Conservation (phyloP, 1,140 invertebrate species). For the Augochlora pura region DNA sequence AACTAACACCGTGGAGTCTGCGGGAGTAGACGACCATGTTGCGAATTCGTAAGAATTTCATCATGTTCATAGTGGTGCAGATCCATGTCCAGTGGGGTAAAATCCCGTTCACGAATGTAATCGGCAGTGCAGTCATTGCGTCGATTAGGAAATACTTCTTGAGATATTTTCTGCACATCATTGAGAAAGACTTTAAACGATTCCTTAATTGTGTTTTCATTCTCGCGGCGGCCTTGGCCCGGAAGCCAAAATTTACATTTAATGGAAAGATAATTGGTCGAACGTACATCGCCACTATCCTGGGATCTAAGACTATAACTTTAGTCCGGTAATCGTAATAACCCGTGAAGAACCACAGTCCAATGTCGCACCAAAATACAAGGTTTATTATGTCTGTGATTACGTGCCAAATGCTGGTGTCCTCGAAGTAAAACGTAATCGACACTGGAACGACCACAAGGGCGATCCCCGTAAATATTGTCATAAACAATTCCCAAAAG, state of each 20-base stretch:
- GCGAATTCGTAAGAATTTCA: slow-evolving; percentile 70
- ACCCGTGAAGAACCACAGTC: slow-evolving; percentile 71
- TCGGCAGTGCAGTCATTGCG: slow-evolving; percentile 64
- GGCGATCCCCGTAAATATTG: slow-evolving; percentile 42
- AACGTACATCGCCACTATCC: slow-evolving; percentile 63
- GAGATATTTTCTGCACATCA: slow-evolving; percentile 66
- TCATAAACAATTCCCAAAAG: slow-evolving; percentile 70
- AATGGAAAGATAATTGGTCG: background rate
- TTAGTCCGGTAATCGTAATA: slow-evolving; percentile 66
- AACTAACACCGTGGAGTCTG: slow-evolving; percentile 64
- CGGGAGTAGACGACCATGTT: slow-evolving; percentile 63
- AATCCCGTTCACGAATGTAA: slow-evolving; percentile 59
- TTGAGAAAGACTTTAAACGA: background rate
- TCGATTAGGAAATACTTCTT: slow-evolving; percentile 67
- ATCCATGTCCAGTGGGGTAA: slow-evolving; percentile 48
- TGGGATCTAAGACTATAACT: slow-evolving; percentile 62
- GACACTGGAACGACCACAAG: slow-evolving; percentile 61
- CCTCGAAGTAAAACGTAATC: slow-evolving; percentile 58
- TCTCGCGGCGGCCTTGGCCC: background rate
- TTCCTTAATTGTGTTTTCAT: background rate
- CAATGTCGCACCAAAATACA: slow-evolving; percentile 62
- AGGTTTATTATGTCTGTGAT: slow-evolving; percentile 49
- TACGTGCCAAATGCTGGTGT: slow-evolving; percentile 28
- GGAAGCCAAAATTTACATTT: background rate
- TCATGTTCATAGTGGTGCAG: slow-evolving; percentile 58